phyloP scores from a whole-genome alignment of 2,113 vertebrate species.

The Muscicapa adusta region DNA sequence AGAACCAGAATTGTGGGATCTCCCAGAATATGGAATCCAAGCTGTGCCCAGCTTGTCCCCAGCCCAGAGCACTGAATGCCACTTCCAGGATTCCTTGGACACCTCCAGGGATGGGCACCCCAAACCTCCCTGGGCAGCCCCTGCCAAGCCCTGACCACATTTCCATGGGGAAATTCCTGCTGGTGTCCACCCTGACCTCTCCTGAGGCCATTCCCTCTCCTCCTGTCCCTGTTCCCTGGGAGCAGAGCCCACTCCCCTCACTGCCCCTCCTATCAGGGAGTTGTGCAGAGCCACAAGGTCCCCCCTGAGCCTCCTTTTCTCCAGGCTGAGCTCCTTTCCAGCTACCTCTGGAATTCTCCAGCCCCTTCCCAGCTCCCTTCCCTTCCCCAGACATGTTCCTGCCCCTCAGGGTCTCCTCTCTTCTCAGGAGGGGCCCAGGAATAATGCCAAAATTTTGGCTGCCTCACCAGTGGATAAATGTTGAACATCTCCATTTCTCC shows the following conservation, averaged over 20 bases:
- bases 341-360: not conserved
- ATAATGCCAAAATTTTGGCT: too few relatives aligned
- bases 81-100: accelerated
- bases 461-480: not conserved
- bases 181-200: accelerated
- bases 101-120: not conserved
- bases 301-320: not conserved
- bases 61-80: not conserved
- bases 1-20: accelerated
- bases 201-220: not conserved
- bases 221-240: not conserved
- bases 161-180: not conserved
- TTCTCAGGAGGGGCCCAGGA: not conserved
- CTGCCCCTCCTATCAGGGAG: not conserved
- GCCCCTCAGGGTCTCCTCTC: accelerated
- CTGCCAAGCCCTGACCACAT: accelerated
- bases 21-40: accelerated
- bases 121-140: not conserved
- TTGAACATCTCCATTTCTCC: not conserved
- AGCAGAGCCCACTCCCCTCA: not conserved
- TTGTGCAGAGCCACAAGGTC: too few relatives aligned
- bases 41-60: not conserved
- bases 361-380: not conserved
- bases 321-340: not conserved
- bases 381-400: accelerated